Base-by-base conservation (phyloP, 2,113 vertebrate species). In the Sinocyclocheilus grahami region DNA sequence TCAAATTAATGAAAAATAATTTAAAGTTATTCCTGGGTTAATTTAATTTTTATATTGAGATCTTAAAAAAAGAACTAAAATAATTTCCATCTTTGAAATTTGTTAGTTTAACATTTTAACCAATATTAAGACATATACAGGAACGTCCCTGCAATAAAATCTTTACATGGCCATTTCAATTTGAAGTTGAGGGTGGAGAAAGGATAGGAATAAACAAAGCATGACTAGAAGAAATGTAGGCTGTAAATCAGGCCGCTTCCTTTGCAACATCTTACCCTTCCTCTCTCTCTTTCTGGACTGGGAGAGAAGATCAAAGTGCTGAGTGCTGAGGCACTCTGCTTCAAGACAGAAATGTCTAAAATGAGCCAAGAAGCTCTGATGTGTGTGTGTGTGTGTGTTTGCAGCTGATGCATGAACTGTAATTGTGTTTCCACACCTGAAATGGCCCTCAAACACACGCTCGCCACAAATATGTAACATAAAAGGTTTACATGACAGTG, bases 311-410 rank as follows among this genome's bases (percentile, higher is more conserved):
- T 83, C 81, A 83, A 83, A 83, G 42, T 46, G 5, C 6, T 48
- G n/a, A 81, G 13, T 30, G 37, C 58, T 71, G 27, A 83, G 14
- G 65, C 48, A 51, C 63, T 83, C 81, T 71, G 81, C 65, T 82
- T 71, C 81, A 55, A 80, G 27, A 83, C 63, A 53, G 46, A 83
- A 71, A 83, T 51, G 16, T 69, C 46, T 83, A 18, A 83, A 83
- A 83, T 71, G 63, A 83, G 65, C 14, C 63, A 71, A 63, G 60
- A 82, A 67, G 39, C 8, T 82, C 37, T 48, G 55, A 39, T 27
- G 46, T 30, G 46, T 53, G 46, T 18, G 48, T 39, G 69, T 53
- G 69, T 24, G 39, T 42, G 39, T 46, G 37, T 10, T 27, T 27
- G 27, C 7, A 39, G 78, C 78, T 42, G 22, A 60, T 14, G 22